Percentiles rank a stretch among this genome's conserved stretches.
Evolutionary conservation across 2,888 invertebrate genomes (phyloP).

Genomic region (Athrips mouffetella): DNA sequence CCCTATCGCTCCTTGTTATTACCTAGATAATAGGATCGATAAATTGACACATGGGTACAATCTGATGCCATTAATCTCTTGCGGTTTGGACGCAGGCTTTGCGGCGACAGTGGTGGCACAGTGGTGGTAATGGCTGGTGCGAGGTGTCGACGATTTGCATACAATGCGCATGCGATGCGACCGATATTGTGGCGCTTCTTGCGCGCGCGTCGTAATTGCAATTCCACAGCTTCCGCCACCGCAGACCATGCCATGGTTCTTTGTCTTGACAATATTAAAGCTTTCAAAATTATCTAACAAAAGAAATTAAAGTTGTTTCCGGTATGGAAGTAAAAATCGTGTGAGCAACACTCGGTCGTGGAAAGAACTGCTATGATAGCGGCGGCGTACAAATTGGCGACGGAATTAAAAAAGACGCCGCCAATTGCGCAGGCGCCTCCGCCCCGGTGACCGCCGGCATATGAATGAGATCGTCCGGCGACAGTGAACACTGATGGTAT

Average conservation of each 20-base stretch:
- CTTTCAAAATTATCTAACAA: too few species aligned
- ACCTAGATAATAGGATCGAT: slow-evolving; percentile 13
- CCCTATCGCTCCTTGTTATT: slow-evolving; percentile 10
- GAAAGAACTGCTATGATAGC: background rate
- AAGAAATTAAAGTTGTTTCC: background rate
- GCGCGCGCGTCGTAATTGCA: slow-evolving; percentile 2
- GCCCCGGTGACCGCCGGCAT: background rate
- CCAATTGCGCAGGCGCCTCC: slow-evolving; percentile 34
- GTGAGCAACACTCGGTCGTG: background rate
- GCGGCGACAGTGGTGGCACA: background rate
- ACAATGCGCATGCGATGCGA: slow-evolving; percentile 39
- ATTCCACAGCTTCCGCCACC: background rate
- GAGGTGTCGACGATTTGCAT: slow-evolving; percentile 38
- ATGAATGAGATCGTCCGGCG: background rate
- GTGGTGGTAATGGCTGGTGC: slow-evolving; percentile 5
- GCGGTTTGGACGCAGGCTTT: background rate
- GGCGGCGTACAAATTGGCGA: slow-evolving; percentile 24
- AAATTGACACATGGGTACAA: slow-evolving; percentile 9
- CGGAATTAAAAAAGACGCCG: slow-evolving; percentile 44
- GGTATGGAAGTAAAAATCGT: too few species aligned
- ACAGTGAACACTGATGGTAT: background rate
- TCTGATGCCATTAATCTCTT: slow-evolving; percentile 10
- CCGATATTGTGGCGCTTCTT: slow-evolving; percentile 29
- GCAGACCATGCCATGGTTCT: background rate
- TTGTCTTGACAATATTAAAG: background rate